These are phyloP conservation scores for Pherbina coryleti DNA, from an alignment of 2,888 invertebrate species.

Conservation along the genomic window DNA sequence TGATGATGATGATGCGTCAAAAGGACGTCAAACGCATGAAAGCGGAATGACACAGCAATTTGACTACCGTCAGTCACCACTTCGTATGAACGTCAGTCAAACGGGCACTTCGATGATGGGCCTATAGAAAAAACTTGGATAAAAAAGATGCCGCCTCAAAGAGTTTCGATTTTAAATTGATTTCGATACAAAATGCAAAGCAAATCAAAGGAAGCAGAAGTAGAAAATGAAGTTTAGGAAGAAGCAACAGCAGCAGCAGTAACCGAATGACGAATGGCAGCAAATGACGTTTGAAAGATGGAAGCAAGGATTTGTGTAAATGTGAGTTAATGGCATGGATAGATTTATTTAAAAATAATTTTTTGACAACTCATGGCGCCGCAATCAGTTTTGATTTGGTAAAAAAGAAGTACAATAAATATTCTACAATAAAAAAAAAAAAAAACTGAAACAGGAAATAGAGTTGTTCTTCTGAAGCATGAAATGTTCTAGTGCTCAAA, in stretches of 20 bases:
- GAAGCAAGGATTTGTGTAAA: slow-evolving; percentile 15
- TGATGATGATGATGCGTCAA: slow-evolving; percentile 30
- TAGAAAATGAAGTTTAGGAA: neutral
- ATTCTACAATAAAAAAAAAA: slow-evolving; percentile 1
- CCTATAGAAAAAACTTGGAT: neutral
- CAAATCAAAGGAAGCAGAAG: slow-evolving; percentile 4
- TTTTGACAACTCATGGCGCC: slow-evolving; percentile 36
- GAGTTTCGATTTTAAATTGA: slow-evolving; percentile 31
- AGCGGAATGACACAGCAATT: slow-evolving; percentile 37
- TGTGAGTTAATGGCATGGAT: slow-evolving; percentile 25
- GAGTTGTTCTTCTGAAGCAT: neutral
- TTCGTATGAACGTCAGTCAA: slow-evolving; percentile 5
- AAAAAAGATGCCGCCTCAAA: slow-evolving; percentile 18
- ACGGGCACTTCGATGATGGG: neutral
- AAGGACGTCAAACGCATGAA: slow-evolving; percentile 37
- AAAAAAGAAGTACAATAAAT: neutral
- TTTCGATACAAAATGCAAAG: slow-evolving; percentile 14
- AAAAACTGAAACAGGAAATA: slow-evolving; percentile 25
- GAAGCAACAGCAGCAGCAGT: too few relatives aligned
- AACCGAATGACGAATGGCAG: neutral
- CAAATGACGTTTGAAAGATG: slow-evolving; percentile 29
- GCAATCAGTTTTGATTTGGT: slow-evolving; percentile 29
- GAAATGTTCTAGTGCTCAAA: neutral
- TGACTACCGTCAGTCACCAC: slow-evolving; percentile 30
- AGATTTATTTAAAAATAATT: neutral